These are phyloP conservation scores for Sarcophaga carnaria DNA, from an alignment of 2,888 invertebrate species.

Conservation along the genomic window DNA sequence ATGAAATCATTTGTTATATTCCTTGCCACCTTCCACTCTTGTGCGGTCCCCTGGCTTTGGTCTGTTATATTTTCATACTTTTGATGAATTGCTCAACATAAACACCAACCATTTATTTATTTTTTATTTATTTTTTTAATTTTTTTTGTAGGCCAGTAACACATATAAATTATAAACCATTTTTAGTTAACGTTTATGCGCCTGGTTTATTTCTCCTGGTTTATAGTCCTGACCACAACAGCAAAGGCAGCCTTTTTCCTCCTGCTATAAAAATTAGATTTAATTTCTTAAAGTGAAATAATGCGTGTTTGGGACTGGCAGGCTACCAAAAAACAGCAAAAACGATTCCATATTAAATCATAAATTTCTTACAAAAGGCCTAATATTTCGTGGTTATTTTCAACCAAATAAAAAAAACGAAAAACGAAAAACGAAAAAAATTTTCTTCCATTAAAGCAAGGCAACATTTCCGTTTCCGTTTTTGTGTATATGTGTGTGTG, in stretches of 20 bases:
- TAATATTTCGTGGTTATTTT: background rate
- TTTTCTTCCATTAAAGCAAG: slow-evolving; percentile 30
- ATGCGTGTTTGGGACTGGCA: slow-evolving; percentile 57
- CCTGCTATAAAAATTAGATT: slow-evolving; percentile 49
- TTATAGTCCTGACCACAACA: background rate
- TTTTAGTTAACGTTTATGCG: slow-evolving; percentile 51
- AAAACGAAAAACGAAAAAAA: background rate
- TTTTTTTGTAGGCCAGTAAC: slow-evolving; percentile 39
- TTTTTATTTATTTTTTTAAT: slow-evolving; percentile 27
- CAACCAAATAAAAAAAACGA: background rate
- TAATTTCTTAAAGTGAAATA: slow-evolving; percentile 59
- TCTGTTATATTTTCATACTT: slow-evolving; percentile 13
- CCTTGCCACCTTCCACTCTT: background rate
- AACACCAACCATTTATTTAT: slow-evolving; percentile 58
- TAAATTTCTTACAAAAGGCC: slow-evolving; percentile 1
- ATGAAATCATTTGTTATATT: background rate
- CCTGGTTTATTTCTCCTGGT: slow-evolving; percentile 36
- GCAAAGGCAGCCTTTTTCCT: slow-evolving; percentile 11
- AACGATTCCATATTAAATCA: slow-evolving; percentile 23
- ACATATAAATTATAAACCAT: slow-evolving; percentile 56
- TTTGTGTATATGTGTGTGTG: background rate
- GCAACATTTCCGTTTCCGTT: slow-evolving; percentile 65
- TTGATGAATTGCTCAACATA: slow-evolving; percentile 66
- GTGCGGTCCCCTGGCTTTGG: background rate
- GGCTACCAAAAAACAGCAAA: slow-evolving; percentile 20